These are phyloP conservation scores for Monodelphis domestica DNA, from an alignment of 2,797 vertebrate species.

Conservation along the genomic window DNA sequence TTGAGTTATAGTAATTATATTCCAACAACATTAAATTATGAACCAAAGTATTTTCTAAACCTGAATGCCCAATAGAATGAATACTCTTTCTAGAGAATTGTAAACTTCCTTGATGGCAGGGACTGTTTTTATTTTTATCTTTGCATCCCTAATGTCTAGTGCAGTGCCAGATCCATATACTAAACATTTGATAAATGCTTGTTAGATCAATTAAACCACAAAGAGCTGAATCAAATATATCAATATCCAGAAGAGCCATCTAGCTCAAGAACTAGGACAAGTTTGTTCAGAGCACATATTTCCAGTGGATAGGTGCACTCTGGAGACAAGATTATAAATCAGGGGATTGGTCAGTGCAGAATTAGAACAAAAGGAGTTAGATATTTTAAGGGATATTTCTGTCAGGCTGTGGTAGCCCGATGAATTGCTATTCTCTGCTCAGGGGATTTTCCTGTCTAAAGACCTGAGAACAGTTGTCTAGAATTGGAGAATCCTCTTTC, in stretches of 20 bases:
- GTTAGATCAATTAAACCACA: neutral
- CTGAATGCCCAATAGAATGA: neutral
- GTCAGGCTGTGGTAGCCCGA: slow-evolving; percentile 27
- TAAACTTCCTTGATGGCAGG: neutral
- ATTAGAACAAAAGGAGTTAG: neutral
- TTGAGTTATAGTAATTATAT: neutral
- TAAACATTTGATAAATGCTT: neutral
- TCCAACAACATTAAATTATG: neutral
- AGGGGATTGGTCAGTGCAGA: slow-evolving; percentile 58
- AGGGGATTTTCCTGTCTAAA: slow-evolving; percentile 60
- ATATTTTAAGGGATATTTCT: slow-evolving; percentile 17
- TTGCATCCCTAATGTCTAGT: neutral
- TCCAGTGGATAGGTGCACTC: neutral
- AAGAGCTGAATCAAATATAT: neutral
- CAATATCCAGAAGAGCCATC: slow-evolving; percentile 7
- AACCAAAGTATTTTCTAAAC: neutral
- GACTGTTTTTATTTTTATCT: neutral
- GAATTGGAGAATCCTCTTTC: slow-evolving; percentile 23
- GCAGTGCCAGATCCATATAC: neutral
- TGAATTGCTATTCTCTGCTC: slow-evolving; percentile 16
- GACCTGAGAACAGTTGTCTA: neutral
- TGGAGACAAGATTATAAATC: neutral
- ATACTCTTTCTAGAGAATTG: neutral
- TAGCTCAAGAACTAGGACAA: slow-evolving; percentile 49
- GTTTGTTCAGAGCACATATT: slow-evolving; percentile 4